Conservation (phyloP, 2,113 vertebrate genomes). For the Rhabdornis inornatus region DNA sequence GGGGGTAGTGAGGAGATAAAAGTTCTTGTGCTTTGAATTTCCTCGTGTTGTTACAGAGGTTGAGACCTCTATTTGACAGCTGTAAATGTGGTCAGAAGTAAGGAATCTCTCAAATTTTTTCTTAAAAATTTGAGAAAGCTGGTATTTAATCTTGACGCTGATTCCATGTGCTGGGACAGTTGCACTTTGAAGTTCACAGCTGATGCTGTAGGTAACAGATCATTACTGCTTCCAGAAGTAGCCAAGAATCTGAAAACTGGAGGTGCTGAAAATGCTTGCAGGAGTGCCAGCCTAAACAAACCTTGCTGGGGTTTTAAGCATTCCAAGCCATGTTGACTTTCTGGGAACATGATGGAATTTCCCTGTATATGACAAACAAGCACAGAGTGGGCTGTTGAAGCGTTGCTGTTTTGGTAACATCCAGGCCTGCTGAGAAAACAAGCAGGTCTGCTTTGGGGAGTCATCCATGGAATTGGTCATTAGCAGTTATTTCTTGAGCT, state of each 20-base stretch:
- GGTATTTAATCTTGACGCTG: neutral
- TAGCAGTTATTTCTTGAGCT: neutral
- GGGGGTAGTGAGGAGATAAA: fast-evolving
- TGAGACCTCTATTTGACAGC: neutral
- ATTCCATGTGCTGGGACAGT: neutral
- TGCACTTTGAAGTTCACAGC: neutral
- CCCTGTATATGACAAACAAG: neutral
- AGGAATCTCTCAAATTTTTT: neutral
- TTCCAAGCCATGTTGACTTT: neutral
- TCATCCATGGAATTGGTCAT: neutral
- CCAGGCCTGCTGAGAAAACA: neutral
- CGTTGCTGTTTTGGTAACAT: neutral
- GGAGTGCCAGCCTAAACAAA: neutral
- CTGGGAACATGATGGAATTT: neutral
- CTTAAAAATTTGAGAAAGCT: neutral
- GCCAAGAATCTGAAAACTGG: neutral
- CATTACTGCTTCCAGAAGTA: neutral
- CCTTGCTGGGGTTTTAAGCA: neutral
- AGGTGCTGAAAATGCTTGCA: neutral
- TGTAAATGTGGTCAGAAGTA: neutral
- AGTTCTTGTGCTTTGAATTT: neutral
- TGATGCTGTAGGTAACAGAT: neutral
- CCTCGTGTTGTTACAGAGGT: neutral
- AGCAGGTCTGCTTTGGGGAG: neutral
- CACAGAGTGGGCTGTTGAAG: neutral